Percentiles rank a stretch among this genome's conserved stretches.
Conservation (phyloP, 2,113 vertebrate genomes). For the Cisticola juncidis region DNA sequence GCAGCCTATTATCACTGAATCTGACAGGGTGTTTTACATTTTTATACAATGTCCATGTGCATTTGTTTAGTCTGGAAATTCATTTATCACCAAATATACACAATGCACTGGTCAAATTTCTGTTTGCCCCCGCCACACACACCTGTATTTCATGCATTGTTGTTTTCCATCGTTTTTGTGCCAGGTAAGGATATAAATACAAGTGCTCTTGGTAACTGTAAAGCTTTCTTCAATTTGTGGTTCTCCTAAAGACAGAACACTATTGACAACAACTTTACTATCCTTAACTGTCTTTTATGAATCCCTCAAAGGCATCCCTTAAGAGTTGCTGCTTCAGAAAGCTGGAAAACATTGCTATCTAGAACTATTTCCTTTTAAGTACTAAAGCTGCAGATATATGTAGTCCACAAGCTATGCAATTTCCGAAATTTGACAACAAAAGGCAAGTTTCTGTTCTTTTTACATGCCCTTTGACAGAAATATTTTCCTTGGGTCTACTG, state of each 20-base stretch:
- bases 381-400: neutral
- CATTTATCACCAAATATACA: neutral
- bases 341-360: neutral
- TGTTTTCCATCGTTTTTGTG: neutral
- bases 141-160: neutral
- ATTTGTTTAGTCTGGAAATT: neutral
- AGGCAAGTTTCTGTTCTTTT: neutral
- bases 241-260: neutral
- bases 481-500: neutral
- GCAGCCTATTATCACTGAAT: neutral
- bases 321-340: neutral
- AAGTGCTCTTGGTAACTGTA: neutral
- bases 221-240: neutral
- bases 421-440: neutral
- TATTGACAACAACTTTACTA: neutral
- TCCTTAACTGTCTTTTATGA: neutral
- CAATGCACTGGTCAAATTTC: neutral
- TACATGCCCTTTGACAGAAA: neutral
- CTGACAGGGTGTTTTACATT: neutral
- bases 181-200: neutral
- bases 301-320: neutral
- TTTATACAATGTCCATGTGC: neutral
- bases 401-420: neutral
- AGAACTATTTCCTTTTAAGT: neutral
- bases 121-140: neutral